These are phyloP conservation scores for Theropithecus gelada DNA, from an alignment of 2,113 vertebrate species.

Conservation along the genomic window DNA sequence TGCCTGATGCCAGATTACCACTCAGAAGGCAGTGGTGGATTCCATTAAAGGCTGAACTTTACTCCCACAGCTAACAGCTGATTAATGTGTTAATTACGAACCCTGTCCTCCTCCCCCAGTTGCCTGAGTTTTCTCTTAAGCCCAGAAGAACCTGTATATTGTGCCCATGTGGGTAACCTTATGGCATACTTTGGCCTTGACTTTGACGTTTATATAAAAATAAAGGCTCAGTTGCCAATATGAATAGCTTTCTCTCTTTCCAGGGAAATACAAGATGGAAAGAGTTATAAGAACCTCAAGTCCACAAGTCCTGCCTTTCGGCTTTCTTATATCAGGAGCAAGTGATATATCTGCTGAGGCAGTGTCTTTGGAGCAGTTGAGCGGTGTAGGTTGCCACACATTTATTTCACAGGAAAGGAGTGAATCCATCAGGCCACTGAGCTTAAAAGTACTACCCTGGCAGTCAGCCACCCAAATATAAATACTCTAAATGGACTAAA, in stretches of 20 bases:
- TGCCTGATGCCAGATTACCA: slow-evolving; percentile 80
- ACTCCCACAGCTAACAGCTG: slow-evolving; percentile 86
- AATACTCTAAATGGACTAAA: slow-evolving; percentile 83
- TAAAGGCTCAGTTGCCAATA: slow-evolving; percentile 61
- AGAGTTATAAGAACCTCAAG: slow-evolving; percentile 68
- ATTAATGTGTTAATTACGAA: slow-evolving; percentile 90
- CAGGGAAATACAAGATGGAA: slow-evolving; percentile 69
- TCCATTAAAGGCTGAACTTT: slow-evolving; percentile 85
- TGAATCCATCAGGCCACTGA: slow-evolving; percentile 84
- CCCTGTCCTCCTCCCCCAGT: slow-evolving; percentile 74
- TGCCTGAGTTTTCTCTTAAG: slow-evolving; percentile 77
- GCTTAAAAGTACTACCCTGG: slow-evolving; percentile 84
- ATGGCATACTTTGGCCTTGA: slow-evolving; percentile 67
- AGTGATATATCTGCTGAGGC: slow-evolving; percentile 84
- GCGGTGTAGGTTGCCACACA: slow-evolving; percentile 77
- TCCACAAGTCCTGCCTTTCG: slow-evolving; percentile 62
- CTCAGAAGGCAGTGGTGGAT: slow-evolving; percentile 82
- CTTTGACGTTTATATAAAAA: slow-evolving; percentile 77
- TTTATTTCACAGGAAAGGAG: slow-evolving; percentile 81
- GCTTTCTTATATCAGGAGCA: slow-evolving; percentile 63
- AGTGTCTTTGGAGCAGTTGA: slow-evolving; percentile 81
- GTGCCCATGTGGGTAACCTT: slow-evolving; percentile 62
- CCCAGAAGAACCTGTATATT: slow-evolving; percentile 63
- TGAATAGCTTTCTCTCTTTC: slow-evolving; percentile 72
- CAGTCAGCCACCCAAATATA: slow-evolving; percentile 84